Percentiles rank a stretch among this genome's conserved stretches.
phyloP scores from a whole-genome alignment of 2,797 vertebrate genomes.

The Danio aesculapii region DNA sequence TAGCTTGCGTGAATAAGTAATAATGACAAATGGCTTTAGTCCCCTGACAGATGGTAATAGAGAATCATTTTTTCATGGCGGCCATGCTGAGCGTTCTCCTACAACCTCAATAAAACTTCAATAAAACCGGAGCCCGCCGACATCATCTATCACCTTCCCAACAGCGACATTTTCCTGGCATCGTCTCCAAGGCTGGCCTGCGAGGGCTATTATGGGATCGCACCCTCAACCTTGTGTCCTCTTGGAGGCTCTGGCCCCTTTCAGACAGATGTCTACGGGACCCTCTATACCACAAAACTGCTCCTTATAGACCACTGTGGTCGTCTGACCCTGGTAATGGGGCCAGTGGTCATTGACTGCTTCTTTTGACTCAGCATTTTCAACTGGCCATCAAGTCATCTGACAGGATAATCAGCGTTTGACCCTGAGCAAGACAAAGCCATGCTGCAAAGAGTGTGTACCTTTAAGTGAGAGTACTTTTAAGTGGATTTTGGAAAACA shows the following conservation, averaged over 20 bases:
- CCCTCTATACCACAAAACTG: constrained; percentile 28
- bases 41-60: constrained; percentile 61
- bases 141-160: constrained; percentile 59
- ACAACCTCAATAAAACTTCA: constrained; percentile 62
- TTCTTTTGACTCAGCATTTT: constrained; percentile 51
- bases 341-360: constrained; percentile 21
- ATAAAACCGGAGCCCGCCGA: constrained; percentile 52
- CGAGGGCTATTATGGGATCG: constrained; percentile 49
- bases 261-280: constrained; percentile 42
- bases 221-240: constrained; percentile 50
- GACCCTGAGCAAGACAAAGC: constrained; percentile 41
- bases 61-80: constrained; percentile 63
- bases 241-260: constrained; percentile 27
- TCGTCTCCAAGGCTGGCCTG: constrained; percentile 54
- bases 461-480: constrained; percentile 21
- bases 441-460: background rate
- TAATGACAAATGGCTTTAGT: constrained; percentile 60
- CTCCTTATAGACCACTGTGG: constrained; percentile 27
- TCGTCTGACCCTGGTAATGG: constrained; percentile 49
- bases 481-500: background rate
- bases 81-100: constrained; percentile 52
- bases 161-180: constrained; percentile 46
- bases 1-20: constrained; percentile 61
- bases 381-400: constrained; percentile 32
- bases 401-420: constrained; percentile 47